Percentiles rank a stretch among this genome's conserved stretches.
Conservation (phyloP, 2,888 invertebrate genomes). For the Polia nebulosa region DNA sequence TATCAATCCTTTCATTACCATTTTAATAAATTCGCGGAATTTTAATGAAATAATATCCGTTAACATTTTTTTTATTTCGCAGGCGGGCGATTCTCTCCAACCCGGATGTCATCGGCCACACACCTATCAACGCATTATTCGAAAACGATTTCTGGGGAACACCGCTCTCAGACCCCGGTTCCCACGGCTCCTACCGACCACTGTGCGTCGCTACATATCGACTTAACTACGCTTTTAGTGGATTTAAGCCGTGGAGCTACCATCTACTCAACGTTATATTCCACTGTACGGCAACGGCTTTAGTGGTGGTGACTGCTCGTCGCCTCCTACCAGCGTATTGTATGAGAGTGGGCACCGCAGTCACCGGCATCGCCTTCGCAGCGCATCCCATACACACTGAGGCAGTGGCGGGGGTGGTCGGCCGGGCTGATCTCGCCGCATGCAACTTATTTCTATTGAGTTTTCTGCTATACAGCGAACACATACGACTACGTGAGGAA, state of each 20-base stretch:
- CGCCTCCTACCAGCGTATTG: conserved; percentile 92
- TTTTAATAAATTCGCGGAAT: conserved; percentile 42
- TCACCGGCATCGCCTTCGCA: conserved; percentile 97
- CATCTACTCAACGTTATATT: conserved; percentile 96
- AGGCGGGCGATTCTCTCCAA: conserved; percentile 99
- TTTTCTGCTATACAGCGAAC: conserved; percentile 96
- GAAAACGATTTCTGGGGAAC: conserved; percentile 99
- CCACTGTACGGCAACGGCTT: conserved; percentile 95
- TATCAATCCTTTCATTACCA: conserved; percentile 50
- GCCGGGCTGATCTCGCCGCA: conserved; percentile 98
- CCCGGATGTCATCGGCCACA: conserved; percentile 96
- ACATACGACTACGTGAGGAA: conserved; percentile 92
- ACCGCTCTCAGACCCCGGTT: conserved; percentile 97
- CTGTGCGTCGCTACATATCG: conserved; percentile 97
- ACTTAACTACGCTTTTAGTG: conserved; percentile 95
- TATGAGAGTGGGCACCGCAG: conserved; percentile 92
- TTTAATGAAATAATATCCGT: conserved; percentile 34
- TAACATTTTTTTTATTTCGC: conserved; percentile 83
- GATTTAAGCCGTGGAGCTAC: conserved; percentile 95
- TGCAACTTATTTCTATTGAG: conserved; percentile 97
- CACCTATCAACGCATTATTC: conserved; percentile 95
- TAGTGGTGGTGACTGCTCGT: conserved; percentile 95
- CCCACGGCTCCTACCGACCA: conserved; percentile 99
- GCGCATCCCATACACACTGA: conserved; percentile 99
- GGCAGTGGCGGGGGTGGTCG: conserved; percentile 98